phyloP scores from a whole-genome alignment of 2,113 vertebrate genomes.

The Boleophthalmus pectinirostris region DNA sequence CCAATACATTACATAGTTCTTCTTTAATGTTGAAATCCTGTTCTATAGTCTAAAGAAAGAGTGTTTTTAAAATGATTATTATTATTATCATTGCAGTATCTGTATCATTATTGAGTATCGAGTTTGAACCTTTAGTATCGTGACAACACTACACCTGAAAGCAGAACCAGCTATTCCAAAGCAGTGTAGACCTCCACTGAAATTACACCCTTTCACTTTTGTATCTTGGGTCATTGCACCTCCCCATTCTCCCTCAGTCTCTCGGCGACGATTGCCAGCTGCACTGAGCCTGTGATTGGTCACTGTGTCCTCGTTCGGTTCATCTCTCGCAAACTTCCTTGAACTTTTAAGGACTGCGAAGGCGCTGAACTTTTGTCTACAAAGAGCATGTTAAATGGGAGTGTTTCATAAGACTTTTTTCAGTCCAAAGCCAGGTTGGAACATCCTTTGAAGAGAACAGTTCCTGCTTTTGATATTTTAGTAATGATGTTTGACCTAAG shows the following conservation, averaged over 20 bases:
- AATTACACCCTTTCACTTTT: no score
- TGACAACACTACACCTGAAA: no score
- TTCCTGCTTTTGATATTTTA: neutral
- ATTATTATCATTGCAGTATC: no score
- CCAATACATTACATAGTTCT: no score
- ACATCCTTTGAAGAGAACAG: neutral
- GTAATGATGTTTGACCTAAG: neutral
- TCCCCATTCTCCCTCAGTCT: neutral
- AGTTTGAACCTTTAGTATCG: no score
- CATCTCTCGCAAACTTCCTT: neutral
- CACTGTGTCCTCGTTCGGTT: neutral
- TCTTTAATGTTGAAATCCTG: no score
- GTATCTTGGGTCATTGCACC: neutral
- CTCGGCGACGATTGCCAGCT: neutral
- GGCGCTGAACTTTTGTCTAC: neutral
- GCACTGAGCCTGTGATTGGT: neutral
- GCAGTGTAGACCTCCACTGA: no score
- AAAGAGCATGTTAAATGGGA: slow-evolving; percentile 3
- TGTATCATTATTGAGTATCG: no score
- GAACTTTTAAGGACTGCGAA: neutral
- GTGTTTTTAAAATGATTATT: no score
- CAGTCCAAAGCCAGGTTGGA: neutral
- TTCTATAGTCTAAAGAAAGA: no score
- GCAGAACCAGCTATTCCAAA: no score
- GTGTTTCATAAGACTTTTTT: neutral